Evolutionary conservation across 2,888 invertebrate species (phyloP).

Genomic region (Abscondita cerata): DNA sequence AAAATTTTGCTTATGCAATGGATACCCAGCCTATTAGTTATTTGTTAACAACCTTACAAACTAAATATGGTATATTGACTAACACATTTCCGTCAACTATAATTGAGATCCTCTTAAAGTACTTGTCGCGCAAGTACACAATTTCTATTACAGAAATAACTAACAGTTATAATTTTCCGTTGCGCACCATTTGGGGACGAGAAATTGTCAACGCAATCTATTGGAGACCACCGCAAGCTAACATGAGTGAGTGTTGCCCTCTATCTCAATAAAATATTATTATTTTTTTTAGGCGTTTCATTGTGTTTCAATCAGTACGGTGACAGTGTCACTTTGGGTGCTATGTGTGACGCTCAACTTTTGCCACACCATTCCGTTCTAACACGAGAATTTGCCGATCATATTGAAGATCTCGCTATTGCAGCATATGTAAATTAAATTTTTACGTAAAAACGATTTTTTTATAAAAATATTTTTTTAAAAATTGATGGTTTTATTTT

Average conservation of each 20-base stretch:
- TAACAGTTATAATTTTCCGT: conserved; percentile 54
- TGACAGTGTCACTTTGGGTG: conserved; percentile 68
- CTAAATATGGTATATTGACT: conserved; percentile 66
- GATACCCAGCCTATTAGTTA: conserved; percentile 63
- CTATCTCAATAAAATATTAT: background rate
- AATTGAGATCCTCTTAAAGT: conserved; percentile 65
- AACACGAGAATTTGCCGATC: conserved; percentile 56
- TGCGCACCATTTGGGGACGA: conserved; percentile 71
- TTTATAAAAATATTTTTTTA: too few relatives aligned
- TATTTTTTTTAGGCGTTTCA: conserved; percentile 68
- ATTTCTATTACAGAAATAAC: conserved; percentile 70
- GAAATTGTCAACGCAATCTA: conserved; percentile 69
- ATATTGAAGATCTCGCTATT: conserved; percentile 51
- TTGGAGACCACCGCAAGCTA: conserved; percentile 79
- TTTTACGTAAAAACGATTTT: too few relatives aligned
- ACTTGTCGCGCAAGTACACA: conserved; percentile 71
- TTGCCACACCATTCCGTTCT: conserved; percentile 69
- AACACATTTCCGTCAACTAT: conserved; percentile 68
- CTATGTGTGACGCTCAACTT: conserved; percentile 76
- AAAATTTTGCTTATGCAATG: conserved; percentile 57
- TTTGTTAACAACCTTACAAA: conserved; percentile 62
- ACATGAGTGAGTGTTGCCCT: conserved; percentile 67
- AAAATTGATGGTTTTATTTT: too few relatives aligned
- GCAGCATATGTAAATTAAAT: conserved; percentile 35
- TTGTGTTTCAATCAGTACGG: conserved; percentile 74